Evolutionary conservation across 2,113 vertebrate species (phyloP).

Genomic region (Eulemur rufifrons): DNA sequence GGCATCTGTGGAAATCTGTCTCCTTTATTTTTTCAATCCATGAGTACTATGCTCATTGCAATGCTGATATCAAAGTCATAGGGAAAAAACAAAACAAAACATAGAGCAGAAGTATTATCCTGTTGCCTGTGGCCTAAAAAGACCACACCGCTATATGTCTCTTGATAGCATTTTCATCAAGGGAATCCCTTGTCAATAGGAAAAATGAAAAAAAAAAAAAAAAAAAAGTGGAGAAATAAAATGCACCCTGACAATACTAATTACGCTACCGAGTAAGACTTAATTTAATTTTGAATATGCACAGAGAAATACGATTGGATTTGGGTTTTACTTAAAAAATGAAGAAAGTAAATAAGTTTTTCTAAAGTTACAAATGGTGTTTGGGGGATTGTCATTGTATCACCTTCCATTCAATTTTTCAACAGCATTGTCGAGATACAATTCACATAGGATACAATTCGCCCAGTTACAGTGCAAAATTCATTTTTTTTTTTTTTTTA

Average conservation of each 20-base stretch:
- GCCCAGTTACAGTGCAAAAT: not conserved
- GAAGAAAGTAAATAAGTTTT: not conserved
- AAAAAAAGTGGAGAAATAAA: not conserved
- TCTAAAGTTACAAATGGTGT: not conserved
- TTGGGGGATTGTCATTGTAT: no score
- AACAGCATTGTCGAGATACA: not conserved
- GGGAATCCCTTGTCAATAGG: not conserved
- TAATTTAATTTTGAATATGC: not conserved
- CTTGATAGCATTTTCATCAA: not conserved
- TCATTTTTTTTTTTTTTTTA: no score
- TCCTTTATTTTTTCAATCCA: not conserved
- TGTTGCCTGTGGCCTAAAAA: not conserved
- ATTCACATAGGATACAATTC: accelerated
- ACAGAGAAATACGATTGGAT: not conserved
- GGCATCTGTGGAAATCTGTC: not conserved
- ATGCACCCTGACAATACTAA: not conserved
- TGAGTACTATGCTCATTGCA: no score
- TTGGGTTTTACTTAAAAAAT: not conserved
- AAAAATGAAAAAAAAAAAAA: not conserved
- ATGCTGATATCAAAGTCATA: not conserved
- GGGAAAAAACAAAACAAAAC: not conserved
- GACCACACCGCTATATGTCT: not conserved
- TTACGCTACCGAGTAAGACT: not conserved
- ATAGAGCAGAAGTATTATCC: not conserved
- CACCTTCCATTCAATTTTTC: not conserved